A percentile compares a stretch with the other conserved stretches of the same genome.
Conservation (phyloP, 2,888 invertebrate species). For the Drosophila falleni region DNA sequence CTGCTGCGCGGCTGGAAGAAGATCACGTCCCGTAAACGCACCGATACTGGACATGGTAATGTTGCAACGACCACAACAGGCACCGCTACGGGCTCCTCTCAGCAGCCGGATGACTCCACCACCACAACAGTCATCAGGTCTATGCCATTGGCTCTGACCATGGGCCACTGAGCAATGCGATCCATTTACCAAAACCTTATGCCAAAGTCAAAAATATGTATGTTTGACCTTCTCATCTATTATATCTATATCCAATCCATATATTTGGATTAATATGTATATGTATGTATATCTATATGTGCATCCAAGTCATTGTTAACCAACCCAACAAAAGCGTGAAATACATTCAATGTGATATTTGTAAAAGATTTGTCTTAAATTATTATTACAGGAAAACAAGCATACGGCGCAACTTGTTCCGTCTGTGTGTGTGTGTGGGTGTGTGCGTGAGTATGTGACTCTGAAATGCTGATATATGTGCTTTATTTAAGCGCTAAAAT, state of each 20-base stretch:
- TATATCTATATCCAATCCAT: slow-evolving; percentile 49
- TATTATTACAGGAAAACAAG: neutral
- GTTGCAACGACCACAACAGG: slow-evolving; percentile 81
- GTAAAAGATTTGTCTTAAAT: slow-evolving; percentile 40
- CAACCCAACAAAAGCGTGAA: slow-evolving; percentile 59
- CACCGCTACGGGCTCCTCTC: slow-evolving; percentile 83
- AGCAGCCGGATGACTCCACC: slow-evolving; percentile 80
- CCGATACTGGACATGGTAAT: slow-evolving; percentile 81
- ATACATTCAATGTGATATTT: slow-evolving; percentile 78
- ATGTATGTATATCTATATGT: slow-evolving; percentile 44
- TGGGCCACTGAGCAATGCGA: slow-evolving; percentile 43
- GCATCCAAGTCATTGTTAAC: slow-evolving; percentile 68
- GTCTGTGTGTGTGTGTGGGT: no score
- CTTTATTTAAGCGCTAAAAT: no score
- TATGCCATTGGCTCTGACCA: slow-evolving; percentile 68
- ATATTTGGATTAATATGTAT: slow-evolving; percentile 37
- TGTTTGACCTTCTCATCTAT: slow-evolving; percentile 25
- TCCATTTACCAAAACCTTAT: slow-evolving; percentile 10
- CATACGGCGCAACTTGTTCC: no score
- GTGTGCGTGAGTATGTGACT: no score
- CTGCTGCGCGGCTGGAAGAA: slow-evolving; percentile 85
- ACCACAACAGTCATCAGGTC: slow-evolving; percentile 47
- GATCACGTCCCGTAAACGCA: slow-evolving; percentile 83
- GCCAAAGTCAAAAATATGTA: slow-evolving; percentile 9
- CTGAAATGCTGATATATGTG: no score